Conservation (phyloP, 2,888 invertebrate genomes). For the Tridacna crocea region DNA sequence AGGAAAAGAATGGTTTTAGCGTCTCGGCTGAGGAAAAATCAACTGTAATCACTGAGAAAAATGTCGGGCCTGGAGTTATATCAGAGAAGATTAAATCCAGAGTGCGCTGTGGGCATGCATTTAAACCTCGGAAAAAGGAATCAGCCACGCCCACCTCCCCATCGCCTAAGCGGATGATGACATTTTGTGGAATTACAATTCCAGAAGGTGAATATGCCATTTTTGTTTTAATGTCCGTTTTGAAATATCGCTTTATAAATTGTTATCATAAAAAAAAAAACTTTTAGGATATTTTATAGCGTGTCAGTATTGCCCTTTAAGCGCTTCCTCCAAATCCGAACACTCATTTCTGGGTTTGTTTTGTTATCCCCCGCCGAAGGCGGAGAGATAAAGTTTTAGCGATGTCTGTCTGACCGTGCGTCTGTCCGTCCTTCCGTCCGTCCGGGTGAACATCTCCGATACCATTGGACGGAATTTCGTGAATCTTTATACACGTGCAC, state of each 20-base stretch:
- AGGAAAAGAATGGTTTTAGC: background rate
- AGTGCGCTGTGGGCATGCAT: slow-evolving; percentile 57
- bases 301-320: too few relatives aligned
- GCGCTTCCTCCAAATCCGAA: too few relatives aligned
- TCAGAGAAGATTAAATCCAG: slow-evolving; percentile 42
- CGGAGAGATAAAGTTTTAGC: too few relatives aligned
- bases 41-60: background rate
- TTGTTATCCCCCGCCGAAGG: too few relatives aligned
- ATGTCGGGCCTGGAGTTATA: background rate
- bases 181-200: slow-evolving; percentile 67
- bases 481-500: too few relatives aligned
- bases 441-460: too few relatives aligned
- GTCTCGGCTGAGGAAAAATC: background rate
- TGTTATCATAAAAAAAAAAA: too few relatives aligned
- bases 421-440: too few relatives aligned
- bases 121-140: slow-evolving; percentile 55
- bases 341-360: too few relatives aligned
- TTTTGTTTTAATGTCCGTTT: background rate
- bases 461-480: too few relatives aligned
- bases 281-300: too few relatives aligned
- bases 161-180: slow-evolving; percentile 46
- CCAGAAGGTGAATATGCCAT: slow-evolving; percentile 64
- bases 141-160: slow-evolving; percentile 13
- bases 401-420: too few relatives aligned
- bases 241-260: background rate